phyloP scores from a whole-genome alignment of 2,888 invertebrate species.

The Lepidonotus clava region DNA sequence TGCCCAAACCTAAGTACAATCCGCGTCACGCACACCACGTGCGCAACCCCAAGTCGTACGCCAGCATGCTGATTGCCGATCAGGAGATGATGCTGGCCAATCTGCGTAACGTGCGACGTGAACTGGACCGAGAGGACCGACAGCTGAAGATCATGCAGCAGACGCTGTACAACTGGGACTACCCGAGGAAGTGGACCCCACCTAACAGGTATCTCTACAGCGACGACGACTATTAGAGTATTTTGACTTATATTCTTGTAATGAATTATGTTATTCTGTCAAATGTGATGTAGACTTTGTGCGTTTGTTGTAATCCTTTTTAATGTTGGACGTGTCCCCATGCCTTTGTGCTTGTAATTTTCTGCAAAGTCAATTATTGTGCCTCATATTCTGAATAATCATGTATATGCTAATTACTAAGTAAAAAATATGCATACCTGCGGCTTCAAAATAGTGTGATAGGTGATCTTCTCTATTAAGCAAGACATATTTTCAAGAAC shows the following conservation, averaged over 20 bases:
- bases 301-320: background rate
- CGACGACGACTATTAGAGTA: background rate
- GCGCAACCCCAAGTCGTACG: background rate
- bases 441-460: no score
- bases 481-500: no score
- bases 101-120: conserved; percentile 3
- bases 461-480: no score
- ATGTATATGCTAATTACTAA: no score
- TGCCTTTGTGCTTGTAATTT: background rate
- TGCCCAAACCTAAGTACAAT: conserved; percentile 29
- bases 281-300: background rate
- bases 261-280: background rate
- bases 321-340: background rate
- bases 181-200: conserved; percentile 28
- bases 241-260: background rate
- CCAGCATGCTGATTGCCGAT: conserved; percentile 10
- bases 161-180: conserved; percentile 1
- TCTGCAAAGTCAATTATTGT: background rate
- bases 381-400: background rate
- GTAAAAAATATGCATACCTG: no score
- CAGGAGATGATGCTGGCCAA: conserved; percentile 14
- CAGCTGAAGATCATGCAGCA: background rate
- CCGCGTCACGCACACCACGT: conserved; percentile 16
- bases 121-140: conserved; percentile 6
- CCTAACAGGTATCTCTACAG: conserved; percentile 45